Evolutionary conservation across 2,888 invertebrate genomes (phyloP).

Genomic region (Apoda limacodes): DNA sequence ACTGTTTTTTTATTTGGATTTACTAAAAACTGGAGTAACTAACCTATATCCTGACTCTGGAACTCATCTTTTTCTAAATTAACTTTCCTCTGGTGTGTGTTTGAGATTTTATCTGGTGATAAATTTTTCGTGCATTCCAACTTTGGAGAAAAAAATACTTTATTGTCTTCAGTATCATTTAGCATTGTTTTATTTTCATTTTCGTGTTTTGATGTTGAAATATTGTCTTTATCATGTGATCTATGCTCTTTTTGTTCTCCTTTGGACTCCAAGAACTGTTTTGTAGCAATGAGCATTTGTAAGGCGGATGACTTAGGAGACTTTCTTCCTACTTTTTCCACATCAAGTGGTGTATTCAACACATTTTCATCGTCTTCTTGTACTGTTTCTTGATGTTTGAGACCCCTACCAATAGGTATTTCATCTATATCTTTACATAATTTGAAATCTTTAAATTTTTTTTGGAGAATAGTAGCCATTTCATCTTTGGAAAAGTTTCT

Average conservation of each 20-base stretch:
- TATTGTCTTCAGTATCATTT: too few relatives aligned
- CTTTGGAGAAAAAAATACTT: too few relatives aligned
- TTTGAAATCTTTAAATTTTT: slow-evolving; percentile 34
- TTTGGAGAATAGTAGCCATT: slow-evolving; percentile 20
- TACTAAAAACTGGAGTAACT: too few relatives aligned
- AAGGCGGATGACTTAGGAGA: slow-evolving; percentile 5
- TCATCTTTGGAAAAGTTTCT: slow-evolving; percentile 6
- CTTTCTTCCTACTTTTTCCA: slow-evolving; percentile 6
- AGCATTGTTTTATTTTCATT: too few relatives aligned
- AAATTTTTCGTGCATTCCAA: too few relatives aligned
- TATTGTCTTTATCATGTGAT: too few relatives aligned
- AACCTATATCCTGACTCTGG: too few relatives aligned
- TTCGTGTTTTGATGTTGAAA: too few relatives aligned
- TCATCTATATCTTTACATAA: slow-evolving; percentile 39
- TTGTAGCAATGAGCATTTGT: slow-evolving; percentile 18
- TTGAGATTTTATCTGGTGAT: too few relatives aligned
- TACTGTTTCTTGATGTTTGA: slow-evolving; percentile 4
- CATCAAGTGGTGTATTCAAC: slow-evolving; percentile 6
- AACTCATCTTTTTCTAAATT: too few relatives aligned
- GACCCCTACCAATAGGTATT: slow-evolving; percentile 30
- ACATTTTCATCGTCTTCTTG: slow-evolving; percentile 1
- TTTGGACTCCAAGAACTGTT: slow-evolving; percentile 20
- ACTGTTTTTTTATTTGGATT: too few relatives aligned
- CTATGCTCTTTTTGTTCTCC: slow-evolving; percentile 2
- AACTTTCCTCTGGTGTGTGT: too few relatives aligned